These are phyloP conservation scores for Poecilia gillii DNA, from an alignment of 2,797 vertebrate species.

Conservation along the genomic window DNA sequence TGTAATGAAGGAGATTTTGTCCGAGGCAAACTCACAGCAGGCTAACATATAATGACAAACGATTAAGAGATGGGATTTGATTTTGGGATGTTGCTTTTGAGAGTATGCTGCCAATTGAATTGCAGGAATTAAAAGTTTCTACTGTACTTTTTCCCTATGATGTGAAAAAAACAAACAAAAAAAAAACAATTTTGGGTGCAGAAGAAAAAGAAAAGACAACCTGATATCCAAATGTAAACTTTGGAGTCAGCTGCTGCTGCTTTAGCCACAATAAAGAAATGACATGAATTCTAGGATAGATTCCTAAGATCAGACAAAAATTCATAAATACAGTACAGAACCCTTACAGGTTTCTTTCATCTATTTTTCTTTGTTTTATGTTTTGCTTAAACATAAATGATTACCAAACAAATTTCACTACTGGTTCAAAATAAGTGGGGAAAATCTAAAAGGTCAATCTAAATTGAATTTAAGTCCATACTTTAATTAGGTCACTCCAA, in stretches of 20 bases:
- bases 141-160: background rate
- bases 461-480: too few relatives aligned
- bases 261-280: background rate
- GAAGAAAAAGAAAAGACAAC: background rate
- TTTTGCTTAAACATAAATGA: too few relatives aligned
- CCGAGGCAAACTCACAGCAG: slow-evolving; percentile 46
- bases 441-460: too few relatives aligned
- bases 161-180: background rate
- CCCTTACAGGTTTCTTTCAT: too few relatives aligned
- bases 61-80: slow-evolving; percentile 12
- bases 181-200: background rate
- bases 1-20: slow-evolving; percentile 6
- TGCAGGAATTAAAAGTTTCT: background rate
- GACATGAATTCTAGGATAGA: background rate
- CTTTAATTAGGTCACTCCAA: background rate
- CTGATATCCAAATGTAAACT: background rate
- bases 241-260: background rate
- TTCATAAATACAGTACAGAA: background rate
- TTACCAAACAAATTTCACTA: too few relatives aligned
- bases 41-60: slow-evolving; percentile 33
- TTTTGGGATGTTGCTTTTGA: slow-evolving; percentile 4
- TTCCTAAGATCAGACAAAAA: background rate
- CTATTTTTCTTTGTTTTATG: too few relatives aligned
- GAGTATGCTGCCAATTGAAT: background rate
- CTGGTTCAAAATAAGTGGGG: too few relatives aligned